Conservation (phyloP, 2,888 invertebrate genomes). For the Ceramica pisi region DNA sequence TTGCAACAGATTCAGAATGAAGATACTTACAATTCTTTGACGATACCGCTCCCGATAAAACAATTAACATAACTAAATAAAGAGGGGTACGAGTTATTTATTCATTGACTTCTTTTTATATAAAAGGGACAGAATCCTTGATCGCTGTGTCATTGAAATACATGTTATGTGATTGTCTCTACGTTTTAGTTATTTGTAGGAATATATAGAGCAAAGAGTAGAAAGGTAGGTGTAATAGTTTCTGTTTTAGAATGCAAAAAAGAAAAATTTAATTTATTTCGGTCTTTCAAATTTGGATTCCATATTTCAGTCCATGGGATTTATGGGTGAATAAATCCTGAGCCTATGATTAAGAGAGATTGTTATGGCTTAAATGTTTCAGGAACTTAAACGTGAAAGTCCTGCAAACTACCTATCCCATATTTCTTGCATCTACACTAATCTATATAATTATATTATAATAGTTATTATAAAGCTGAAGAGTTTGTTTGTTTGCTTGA, state of each 20-base stretch:
- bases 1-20: slow-evolving; percentile 51
- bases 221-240: too few species aligned
- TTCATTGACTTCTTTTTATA: slow-evolving; percentile 54
- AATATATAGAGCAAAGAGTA: too few species aligned
- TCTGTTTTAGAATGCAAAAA: too few species aligned
- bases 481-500: too few species aligned
- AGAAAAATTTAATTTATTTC: not conserved
- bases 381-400: too few species aligned
- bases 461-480: too few species aligned
- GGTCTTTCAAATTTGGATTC: not conserved
- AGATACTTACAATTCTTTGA: slow-evolving; percentile 54
- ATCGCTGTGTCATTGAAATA: not conserved
- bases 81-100: slow-evolving; percentile 48
- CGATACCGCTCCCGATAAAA: slow-evolving; percentile 58
- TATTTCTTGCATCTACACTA: too few species aligned
- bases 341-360: too few species aligned
- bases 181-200: not conserved
- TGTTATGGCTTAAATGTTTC: too few species aligned
- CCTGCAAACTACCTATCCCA: too few species aligned
- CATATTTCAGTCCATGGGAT: not conserved
- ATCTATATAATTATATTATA: too few species aligned
- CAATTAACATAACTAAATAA: slow-evolving; percentile 63
- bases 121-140: slow-evolving; percentile 13
- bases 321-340: not conserved
- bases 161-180: not conserved